phyloP scores from a whole-genome alignment of 2,888 invertebrate genomes.

The Apomyelois bistriatella region DNA sequence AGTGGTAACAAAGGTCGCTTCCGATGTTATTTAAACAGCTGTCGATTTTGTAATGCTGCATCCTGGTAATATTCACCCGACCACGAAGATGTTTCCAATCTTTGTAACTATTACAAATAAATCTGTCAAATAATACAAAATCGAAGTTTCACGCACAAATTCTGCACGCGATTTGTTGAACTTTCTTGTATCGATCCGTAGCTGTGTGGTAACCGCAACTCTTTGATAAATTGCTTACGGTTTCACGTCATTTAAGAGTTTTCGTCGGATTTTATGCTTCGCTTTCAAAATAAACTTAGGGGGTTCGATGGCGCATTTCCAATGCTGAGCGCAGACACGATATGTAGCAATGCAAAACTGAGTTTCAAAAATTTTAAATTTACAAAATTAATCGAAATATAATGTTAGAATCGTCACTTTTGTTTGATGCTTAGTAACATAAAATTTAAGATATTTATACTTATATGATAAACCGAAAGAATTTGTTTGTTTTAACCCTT shows the following conservation, averaged over 20 bases:
- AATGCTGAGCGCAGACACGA: not conserved
- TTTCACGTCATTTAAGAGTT: conserved; percentile 35
- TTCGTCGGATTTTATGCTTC: conserved; percentile 44
- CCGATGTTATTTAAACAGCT: conserved; percentile 56
- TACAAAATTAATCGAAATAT: too few species aligned
- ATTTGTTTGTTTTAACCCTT: too few species aligned
- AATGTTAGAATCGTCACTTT: too few species aligned
- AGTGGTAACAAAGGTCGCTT: conserved; percentile 50
- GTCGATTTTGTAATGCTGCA: conserved; percentile 39
- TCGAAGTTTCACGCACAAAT: conserved; percentile 16
- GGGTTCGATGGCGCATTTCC: conserved; percentile 33
- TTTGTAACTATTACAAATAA: conserved; percentile 5
- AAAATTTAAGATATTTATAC: too few species aligned
- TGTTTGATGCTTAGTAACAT: too few species aligned
- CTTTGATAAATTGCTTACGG: conserved; percentile 33
- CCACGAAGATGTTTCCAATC: not conserved
- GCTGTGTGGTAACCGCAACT: conserved; percentile 25
- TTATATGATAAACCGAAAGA: too few species aligned
- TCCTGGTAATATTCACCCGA: conserved; percentile 21
- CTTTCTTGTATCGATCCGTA: conserved; percentile 20
- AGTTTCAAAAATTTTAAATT: not conserved
- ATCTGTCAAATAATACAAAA: conserved; percentile 4
- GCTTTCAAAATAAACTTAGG: conserved; percentile 45
- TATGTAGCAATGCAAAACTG: too few species aligned
- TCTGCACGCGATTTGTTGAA: conserved; percentile 21